Evolutionary conservation across 2,888 invertebrate species (phyloP), one percentile per base, ranked within the genome.

Genomic region (Endomychus coccineus): DNA sequence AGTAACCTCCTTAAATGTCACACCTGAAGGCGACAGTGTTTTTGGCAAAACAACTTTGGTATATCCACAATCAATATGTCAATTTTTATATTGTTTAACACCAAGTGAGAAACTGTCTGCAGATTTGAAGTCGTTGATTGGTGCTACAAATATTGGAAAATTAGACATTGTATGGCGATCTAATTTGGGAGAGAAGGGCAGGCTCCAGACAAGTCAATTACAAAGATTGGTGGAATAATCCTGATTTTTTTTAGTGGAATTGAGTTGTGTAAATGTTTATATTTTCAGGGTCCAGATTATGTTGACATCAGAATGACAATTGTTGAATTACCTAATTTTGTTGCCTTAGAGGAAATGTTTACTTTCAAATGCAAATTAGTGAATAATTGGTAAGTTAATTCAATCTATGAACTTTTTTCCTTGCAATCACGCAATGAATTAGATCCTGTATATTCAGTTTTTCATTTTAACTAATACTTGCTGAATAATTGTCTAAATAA

Each of bases 91-190:
- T 64, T 88, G 91, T 56, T 74, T 97, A 30, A 79, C 82, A 33
- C 92, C 92, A 3, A 81, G 80, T 58, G 75, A 80, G 32, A 82
- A 80, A 58, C 72, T 85, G 43, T 73, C 80, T 7, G 77, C 78
- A 35, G 86, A 90, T 66, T 76, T 82, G 10, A 84, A 85, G 56
- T 71, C 83, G 38, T 70, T 92, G 44, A 81, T 83, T 49, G 80
- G 83, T 42, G 83, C 87, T 7, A 89, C 86, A 34, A 86, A 85
- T 59, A 87, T 97, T 54, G 97, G 97, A 2, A 97, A 96, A 69
- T 70, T 98, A 35, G 97, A 98, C 67, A 97, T 98, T 59, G 87
- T 94, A 6, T 98, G 98, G 98, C 77, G 95, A 51, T 94, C 95
- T 16, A 89, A 91, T 67, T 77, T 97, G 55, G 97, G 97, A 12